These are phyloP conservation scores for Chanos chanos DNA, from an alignment of 2,797 vertebrate species.

Conservation along the genomic window DNA sequence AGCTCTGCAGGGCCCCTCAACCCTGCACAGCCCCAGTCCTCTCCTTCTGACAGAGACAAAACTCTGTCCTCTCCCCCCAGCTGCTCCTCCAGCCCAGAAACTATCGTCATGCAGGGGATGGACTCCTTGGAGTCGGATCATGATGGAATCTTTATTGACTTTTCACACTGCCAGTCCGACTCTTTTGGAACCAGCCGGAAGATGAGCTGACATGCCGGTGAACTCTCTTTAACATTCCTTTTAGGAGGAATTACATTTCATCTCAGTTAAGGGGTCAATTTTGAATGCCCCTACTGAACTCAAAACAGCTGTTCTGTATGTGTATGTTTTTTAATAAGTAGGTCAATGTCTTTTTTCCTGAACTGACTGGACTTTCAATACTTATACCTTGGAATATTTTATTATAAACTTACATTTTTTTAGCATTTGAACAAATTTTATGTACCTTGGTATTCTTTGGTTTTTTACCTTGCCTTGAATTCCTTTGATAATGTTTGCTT, in stretches of 20 bases:
- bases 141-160: conserved; percentile 96
- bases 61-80: conserved; percentile 73
- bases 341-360: background rate
- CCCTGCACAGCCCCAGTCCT: conserved; percentile 69
- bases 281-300: background rate
- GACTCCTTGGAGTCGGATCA: conserved; percentile 90
- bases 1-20: conserved; percentile 75
- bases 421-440: too few species aligned
- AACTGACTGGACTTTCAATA: conserved; percentile 18
- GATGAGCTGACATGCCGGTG: conserved; percentile 57
- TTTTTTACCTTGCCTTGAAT: too few species aligned
- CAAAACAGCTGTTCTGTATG: background rate
- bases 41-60: conserved; percentile 65
- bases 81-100: conserved; percentile 89
- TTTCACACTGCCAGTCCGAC: conserved; percentile 79
- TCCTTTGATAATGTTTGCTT: too few species aligned
- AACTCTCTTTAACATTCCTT: conserved; percentile 71
- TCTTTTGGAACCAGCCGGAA: conserved; percentile 71
- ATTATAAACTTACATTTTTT: too few species aligned
- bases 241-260: conserved; percentile 57
- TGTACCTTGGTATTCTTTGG: too few species aligned
- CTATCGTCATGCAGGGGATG: conserved; percentile 87
- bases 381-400: too few species aligned
- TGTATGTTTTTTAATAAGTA: background rate
- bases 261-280: conserved; percentile 8